phyloP scores from a whole-genome alignment of 2,113 vertebrate species.

The Solea senegalensis region DNA sequence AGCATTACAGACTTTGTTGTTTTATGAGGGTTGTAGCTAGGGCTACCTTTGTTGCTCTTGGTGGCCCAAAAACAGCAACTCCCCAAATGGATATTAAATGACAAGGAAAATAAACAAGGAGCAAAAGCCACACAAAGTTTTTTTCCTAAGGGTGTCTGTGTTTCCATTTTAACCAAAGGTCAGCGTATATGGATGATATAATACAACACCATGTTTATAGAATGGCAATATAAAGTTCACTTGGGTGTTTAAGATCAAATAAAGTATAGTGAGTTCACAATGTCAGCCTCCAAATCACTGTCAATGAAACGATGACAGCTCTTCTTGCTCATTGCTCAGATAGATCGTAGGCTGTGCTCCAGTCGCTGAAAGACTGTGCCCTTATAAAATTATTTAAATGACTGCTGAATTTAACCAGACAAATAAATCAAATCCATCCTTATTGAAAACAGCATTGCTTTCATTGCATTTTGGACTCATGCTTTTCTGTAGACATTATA shows the following conservation, averaged over 20 bases:
- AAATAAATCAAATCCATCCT: too few species aligned
- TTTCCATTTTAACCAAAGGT: slow-evolving; percentile 47
- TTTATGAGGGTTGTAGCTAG: background rate
- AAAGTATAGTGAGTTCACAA: slow-evolving; percentile 3
- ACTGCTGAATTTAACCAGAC: too few species aligned
- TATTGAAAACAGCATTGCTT: too few species aligned
- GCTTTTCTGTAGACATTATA: too few species aligned
- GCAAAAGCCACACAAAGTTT: slow-evolving; percentile 25
- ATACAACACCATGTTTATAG: background rate
- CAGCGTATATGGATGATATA: slow-evolving; percentile 4
- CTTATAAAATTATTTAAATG: background rate
- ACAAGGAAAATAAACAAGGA: slow-evolving; percentile 36
- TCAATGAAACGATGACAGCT: slow-evolving; percentile 1
- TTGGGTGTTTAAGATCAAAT: slow-evolving; percentile 15
- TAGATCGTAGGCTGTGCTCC: background rate
- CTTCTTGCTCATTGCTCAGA: background rate
- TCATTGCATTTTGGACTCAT: too few species aligned
- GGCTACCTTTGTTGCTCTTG: slow-evolving; percentile 14
- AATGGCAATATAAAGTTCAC: slow-evolving; percentile 29
- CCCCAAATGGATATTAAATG: slow-evolving; percentile 48
- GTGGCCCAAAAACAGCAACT: slow-evolving; percentile 24
- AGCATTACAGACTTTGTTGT: slow-evolving; percentile 29
- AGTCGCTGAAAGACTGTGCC: background rate
- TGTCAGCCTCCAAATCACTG: slow-evolving; percentile 3
- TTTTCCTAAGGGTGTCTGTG: slow-evolving; percentile 22